Evolutionary conservation across 2,113 vertebrate species (phyloP), one percentile per base, ranked within the genome.

Genomic region (Lota lota): DNA sequence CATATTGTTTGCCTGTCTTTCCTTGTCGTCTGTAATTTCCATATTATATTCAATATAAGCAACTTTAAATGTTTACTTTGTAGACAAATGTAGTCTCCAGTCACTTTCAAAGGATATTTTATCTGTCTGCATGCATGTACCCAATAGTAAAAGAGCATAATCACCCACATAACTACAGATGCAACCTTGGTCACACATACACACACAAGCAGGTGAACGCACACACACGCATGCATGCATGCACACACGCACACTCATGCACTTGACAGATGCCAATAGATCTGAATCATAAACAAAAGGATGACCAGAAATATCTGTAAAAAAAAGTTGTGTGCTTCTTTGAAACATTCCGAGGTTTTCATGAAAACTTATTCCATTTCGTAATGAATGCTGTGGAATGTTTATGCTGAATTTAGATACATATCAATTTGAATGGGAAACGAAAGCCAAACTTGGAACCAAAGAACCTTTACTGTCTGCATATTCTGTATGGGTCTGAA

Each of bases 391-490:
- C 73, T 78, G 87, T 79, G 79, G 74, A 82, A 67, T 78, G 83
- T 88, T 90, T 90, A 82, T 74, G 83, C 75, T 76, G 73, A 80
- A 59, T 84, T 88, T 78, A 85, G 88, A 90, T 88, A 71, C 73
- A 82, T 76, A 87, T 88, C 80, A 80, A 74, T 80, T 87, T 70
- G 62, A 81, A 87, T 83, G 75, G 82, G 83, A 87, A 87, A 81
- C 79, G 76, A 83, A 85, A 86, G 70, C 72, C 16, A 79, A 85
- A 83, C 75, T 68, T 64, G 56, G 67, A 72, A 81, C 79, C 72
- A 73, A 77, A 84, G 72, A 74, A 73, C 72, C 72, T 79, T 75
- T 67, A 33, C 79, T 83, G 74, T 14, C 8, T 5, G 40, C 40
- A 47, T 47, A 47, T 47, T 47, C 40, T 47, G 40, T 47, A 14